A percentile compares a stretch with the other conserved stretches of the same genome.
Conservation (phyloP, 2,113 vertebrate species). For the Epinephelus moara region DNA sequence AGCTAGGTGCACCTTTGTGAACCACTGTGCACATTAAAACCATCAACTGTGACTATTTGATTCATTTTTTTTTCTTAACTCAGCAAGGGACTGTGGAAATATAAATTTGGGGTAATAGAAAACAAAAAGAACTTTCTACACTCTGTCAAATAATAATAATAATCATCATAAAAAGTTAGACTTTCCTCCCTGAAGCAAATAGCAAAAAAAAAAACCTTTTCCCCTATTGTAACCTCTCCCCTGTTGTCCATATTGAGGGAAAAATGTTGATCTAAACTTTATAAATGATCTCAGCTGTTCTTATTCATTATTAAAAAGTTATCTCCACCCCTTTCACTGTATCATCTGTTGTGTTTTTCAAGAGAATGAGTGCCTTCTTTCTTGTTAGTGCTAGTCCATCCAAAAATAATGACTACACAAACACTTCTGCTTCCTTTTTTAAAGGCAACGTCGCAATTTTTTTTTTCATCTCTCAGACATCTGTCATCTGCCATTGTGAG, state of each 20-base stretch:
- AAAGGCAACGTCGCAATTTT: constrained; percentile 3
- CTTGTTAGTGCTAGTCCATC: neutral
- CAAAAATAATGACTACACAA: neutral
- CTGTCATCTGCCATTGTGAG: constrained; percentile 10
- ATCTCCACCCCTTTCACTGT: neutral
- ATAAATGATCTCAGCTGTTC: neutral
- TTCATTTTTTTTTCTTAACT: neutral
- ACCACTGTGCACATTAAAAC: neutral
- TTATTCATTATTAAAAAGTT: neutral
- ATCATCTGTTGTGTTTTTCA: neutral
- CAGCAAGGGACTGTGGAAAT: neutral
- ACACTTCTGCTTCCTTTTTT: constrained; percentile 18
- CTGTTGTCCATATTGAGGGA: neutral
- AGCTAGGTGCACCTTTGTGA: neutral
- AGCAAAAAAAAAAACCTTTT: neutral
- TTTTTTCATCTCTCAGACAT: constrained; percentile 19
- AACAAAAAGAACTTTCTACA: neutral
- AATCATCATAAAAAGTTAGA: neutral
- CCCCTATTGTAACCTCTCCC: neutral
- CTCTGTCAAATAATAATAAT: too few relatives aligned
- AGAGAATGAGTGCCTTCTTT: neutral
- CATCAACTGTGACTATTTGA: neutral
- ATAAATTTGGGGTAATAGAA: neutral
- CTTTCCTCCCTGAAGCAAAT: neutral
- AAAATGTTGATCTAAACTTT: neutral